Conservation (phyloP, 2,113 vertebrate species). For the Chitala chitala region DNA sequence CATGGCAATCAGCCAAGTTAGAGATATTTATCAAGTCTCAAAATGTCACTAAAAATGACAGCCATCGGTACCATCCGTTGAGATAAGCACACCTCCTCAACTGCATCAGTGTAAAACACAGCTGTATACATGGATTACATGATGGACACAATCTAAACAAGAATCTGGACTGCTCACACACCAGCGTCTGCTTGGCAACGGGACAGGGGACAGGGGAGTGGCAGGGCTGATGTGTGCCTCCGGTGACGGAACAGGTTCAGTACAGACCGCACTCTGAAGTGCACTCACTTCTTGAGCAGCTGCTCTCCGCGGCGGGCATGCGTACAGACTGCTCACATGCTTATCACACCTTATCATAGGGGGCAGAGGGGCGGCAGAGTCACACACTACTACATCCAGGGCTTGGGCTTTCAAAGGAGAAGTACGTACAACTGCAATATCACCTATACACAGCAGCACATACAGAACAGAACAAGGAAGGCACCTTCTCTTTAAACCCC, state of each 20-base stretch:
- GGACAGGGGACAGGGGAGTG: background rate
- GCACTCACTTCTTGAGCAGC: no score
- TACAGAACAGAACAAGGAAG: background rate
- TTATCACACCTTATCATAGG: no score
- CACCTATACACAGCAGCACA: background rate
- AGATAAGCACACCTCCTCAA: background rate
- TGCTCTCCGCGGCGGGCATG: no score
- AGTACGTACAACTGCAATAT: no score
- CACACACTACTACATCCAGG: no score
- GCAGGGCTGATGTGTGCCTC: background rate
- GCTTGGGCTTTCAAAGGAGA: no score
- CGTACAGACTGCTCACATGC: no score
- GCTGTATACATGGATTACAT: conserved; percentile 14
- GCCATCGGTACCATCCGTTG: background rate
- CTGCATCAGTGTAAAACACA: conserved; percentile 1
- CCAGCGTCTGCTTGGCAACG: background rate
- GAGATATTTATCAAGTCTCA: no score
- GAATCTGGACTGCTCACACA: background rate
- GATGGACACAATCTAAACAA: conserved; percentile 6
- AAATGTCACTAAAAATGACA: conserved; percentile 1
- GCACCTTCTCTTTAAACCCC: conserved; percentile 28
- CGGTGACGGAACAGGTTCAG: background rate
- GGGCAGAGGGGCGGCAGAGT: no score
- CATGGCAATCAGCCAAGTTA: no score
- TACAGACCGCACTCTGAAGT: background rate